phyloP scores from a whole-genome alignment of 2,797 vertebrate genomes.

The Gobionotothen gibberifrons region DNA sequence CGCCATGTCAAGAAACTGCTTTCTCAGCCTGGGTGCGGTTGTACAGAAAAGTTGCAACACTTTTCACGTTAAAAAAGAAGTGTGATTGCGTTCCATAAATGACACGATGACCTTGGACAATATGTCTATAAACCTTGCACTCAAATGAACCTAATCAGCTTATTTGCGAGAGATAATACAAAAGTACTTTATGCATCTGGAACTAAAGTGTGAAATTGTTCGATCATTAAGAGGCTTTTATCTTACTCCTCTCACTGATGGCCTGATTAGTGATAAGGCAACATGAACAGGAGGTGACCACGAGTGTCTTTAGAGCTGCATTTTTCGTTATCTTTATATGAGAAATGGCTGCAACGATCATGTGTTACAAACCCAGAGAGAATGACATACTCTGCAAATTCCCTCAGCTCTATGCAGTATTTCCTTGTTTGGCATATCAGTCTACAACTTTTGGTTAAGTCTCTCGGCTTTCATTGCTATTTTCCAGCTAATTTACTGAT shows the following conservation, averaged over 20 bases:
- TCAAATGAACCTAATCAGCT: not conserved
- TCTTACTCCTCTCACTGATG: not conserved
- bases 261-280: not conserved
- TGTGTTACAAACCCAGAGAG: not conserved
- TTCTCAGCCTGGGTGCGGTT: not conserved
- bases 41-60: not conserved
- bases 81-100: not conserved
- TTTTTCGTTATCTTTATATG: not conserved
- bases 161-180: not conserved
- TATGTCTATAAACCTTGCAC: not conserved
- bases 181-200: not conserved
- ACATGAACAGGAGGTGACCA: not conserved
- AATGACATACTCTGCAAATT: not conserved
- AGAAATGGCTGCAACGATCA: not conserved
- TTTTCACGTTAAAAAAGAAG: not conserved
- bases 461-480: not conserved
- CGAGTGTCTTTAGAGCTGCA: not conserved
- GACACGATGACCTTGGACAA: not conserved
- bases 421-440: not conserved
- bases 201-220: not conserved
- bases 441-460: not conserved
- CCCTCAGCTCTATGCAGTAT: not conserved
- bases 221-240: not conserved
- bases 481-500: too few species aligned
- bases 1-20: constrained; percentile 7